Percentiles rank a stretch among this genome's conserved stretches.
Evolutionary conservation across 2,797 vertebrate genomes (phyloP).

Genomic region (Pseudopleuronectes americanus): DNA sequence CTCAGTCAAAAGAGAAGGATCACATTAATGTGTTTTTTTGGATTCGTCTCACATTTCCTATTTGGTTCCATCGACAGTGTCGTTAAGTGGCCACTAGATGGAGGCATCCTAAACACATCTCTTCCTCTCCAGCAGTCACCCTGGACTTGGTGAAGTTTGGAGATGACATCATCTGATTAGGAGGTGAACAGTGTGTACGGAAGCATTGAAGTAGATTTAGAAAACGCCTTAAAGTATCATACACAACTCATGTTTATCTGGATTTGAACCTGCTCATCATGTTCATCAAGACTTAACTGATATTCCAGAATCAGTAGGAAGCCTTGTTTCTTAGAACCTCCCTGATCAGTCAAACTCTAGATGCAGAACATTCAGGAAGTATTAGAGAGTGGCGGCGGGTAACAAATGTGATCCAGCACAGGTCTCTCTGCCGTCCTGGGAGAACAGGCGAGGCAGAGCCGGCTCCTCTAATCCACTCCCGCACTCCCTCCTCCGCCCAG

Average conservation of each 20-base stretch:
- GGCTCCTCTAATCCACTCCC: constrained; percentile 31
- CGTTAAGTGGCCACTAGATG: constrained; percentile 75
- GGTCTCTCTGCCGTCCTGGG: constrained; percentile 21
- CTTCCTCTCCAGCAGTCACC: constrained; percentile 16
- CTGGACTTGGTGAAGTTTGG: constrained; percentile 43
- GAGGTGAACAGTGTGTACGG: constrained; percentile 14
- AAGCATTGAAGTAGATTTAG: neutral
- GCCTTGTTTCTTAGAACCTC: neutral
- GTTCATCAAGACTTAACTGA: neutral
- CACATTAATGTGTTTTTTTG: neutral
- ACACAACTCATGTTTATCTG: neutral
- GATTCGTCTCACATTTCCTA: neutral
- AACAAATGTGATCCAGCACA: constrained; percentile 15
- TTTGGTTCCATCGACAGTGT: constrained; percentile 35
- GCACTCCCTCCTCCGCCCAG: constrained; percentile 62
- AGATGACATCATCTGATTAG: constrained; percentile 66
- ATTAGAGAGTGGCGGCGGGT: neutral
- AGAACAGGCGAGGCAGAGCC: constrained; percentile 26
- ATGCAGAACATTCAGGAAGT: constrained; percentile 19
- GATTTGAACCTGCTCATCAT: neutral
- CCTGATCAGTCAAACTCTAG: constrained; percentile 15
- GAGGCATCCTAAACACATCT: constrained; percentile 72
- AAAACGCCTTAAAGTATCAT: neutral
- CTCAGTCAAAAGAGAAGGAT: constrained; percentile 3
- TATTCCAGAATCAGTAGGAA: neutral